Evolutionary conservation across 2,113 vertebrate genomes (phyloP), one percentile per base, ranked within the genome.

Genomic region (Elephantulus edwardii): DNA sequence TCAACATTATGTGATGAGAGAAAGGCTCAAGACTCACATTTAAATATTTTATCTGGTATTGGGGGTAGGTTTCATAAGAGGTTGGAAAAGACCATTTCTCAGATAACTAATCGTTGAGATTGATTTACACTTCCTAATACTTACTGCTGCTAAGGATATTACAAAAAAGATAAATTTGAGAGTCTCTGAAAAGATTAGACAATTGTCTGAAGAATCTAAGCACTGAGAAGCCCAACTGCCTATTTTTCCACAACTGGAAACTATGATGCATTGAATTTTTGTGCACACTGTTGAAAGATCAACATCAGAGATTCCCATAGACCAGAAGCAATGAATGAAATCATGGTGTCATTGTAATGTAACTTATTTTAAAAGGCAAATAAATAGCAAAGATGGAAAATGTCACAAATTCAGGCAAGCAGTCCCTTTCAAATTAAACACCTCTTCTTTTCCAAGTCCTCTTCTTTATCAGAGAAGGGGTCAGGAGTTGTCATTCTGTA

Each of bases 191-290:
- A 14, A 96, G 40, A 85, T 85, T 38, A 92, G 83, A 33, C 75
- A 93, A 92, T 93, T 87, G n/a, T 44, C 44, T 75, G 54, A 95
- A 87, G 86, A 95, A 91, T 9, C 1, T 93, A 62, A 91, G 40
- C 83, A 40, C 20, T 66, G 83, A 79, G 76, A 82, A 90, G 1
- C 6, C 70, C 28, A n/a, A n/a, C 46, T 14, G 3, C 26, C 80
- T 83, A 14, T 52, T 86, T 91, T 95, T 72, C 83, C 68, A 50
- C 81, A 94, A 77, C 33, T 17, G 38, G 46, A 87, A 80, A 82
- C 24, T 46, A 30, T 52, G 72, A 80, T 92, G 46, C 8, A 0
- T 1, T 30, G 1, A 87, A 38, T 58, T 38, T 74, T 76, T 40
- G 2, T 64, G 72, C 71, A 71, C 81, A 74, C 26, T 93, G 92